Percentiles rank a stretch among this genome's conserved stretches.
phyloP scores from a whole-genome alignment of 2,797 vertebrate genomes.

The Gallinago nigripennis region DNA sequence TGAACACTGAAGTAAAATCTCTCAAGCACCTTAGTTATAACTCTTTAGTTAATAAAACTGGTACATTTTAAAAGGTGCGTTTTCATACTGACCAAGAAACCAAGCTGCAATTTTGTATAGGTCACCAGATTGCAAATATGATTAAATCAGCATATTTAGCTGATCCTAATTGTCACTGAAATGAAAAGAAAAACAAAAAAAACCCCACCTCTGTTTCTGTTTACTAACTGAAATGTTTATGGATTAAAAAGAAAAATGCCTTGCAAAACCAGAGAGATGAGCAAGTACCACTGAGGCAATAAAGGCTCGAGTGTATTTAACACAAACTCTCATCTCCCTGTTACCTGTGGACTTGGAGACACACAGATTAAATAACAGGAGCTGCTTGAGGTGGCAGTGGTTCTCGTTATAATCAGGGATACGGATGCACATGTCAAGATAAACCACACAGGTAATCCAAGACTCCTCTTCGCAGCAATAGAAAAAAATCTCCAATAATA shows the following conservation, averaged over 20 bases:
- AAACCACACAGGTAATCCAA: background rate
- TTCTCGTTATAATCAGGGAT: slow-evolving; percentile 74
- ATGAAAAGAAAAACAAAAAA: background rate
- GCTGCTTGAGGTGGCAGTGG: slow-evolving; percentile 76
- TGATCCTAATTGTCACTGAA: background rate
- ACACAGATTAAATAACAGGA: slow-evolving; percentile 77
- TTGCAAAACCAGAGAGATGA: background rate
- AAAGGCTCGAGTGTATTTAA: background rate
- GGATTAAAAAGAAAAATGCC: background rate
- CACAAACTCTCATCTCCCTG: slow-evolving; percentile 37
- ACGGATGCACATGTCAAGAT: slow-evolving; percentile 60
- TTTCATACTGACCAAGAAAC: background rate
- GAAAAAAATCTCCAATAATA: background rate
- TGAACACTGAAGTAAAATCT: background rate
- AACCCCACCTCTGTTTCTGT: background rate
- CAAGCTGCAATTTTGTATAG: background rate
- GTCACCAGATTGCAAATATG: background rate
- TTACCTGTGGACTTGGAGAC: slow-evolving; percentile 60
- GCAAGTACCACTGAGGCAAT: background rate
- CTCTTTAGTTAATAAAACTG: background rate
- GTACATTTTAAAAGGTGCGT: background rate
- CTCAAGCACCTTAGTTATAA: background rate
- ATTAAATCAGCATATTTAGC: background rate
- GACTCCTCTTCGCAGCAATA: background rate
- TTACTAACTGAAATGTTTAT: background rate